phyloP scores from a whole-genome alignment of 2,888 invertebrate genomes.

The Cephus pygmeus region DNA sequence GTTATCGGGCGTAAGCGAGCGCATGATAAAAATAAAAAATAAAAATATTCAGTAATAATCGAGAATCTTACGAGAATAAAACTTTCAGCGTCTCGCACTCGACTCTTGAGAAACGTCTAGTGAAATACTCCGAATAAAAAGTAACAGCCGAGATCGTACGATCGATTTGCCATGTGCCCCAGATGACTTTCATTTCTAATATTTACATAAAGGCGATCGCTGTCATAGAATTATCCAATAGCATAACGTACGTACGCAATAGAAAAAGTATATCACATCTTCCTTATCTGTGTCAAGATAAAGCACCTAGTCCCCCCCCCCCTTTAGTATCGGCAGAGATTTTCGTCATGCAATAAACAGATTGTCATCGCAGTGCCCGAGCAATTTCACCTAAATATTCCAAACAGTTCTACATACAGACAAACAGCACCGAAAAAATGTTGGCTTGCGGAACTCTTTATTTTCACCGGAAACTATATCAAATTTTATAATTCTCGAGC shows the following conservation, averaged over 20 bases:
- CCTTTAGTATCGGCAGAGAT: not conserved
- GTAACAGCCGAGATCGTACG: not conserved
- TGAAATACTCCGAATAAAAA: not conserved
- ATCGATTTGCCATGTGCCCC: not conserved
- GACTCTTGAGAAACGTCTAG: not conserved
- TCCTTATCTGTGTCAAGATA: not conserved
- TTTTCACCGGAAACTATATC: not conserved
- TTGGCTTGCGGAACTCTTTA: not conserved
- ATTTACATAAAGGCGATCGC: not conserved
- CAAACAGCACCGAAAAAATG: not conserved
- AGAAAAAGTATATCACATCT: not conserved
- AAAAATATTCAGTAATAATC: not conserved
- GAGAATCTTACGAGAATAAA: not conserved
- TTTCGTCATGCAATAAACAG: not conserved
- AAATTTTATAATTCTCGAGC: not conserved
- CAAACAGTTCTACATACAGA: too few relatives aligned
- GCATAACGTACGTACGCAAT: not conserved
- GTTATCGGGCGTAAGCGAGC: too few relatives aligned
- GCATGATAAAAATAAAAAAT: too few relatives aligned
- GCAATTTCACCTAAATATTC: not conserved
- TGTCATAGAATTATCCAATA: not conserved
- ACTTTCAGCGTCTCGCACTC: not conserved
- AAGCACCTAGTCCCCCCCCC: not conserved
- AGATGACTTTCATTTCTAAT: not conserved
- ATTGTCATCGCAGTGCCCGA: not conserved